Percentiles rank a stretch among this genome's conserved stretches.
phyloP scores from a whole-genome alignment of 2,113 vertebrate species.

The Lepisosteus oculatus region DNA sequence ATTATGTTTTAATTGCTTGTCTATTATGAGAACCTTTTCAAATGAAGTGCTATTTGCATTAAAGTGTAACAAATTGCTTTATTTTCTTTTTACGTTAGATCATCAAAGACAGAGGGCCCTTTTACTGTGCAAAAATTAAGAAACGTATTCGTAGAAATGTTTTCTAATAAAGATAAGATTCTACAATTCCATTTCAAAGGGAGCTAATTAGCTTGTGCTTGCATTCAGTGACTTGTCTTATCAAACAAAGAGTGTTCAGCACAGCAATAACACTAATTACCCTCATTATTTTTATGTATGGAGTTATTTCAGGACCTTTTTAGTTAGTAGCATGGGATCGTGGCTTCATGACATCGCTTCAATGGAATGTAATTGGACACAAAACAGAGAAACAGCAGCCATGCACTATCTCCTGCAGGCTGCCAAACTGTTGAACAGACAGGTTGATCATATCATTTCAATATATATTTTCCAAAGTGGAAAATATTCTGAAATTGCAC shows the following conservation, averaged over 20 bases:
- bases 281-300: conserved; percentile 24
- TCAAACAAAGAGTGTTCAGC: conserved; percentile 23
- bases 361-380: conserved; percentile 21
- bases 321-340: background rate
- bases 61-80: conserved; percentile 53
- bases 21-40: conserved; percentile 4
- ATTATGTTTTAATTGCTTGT: conserved; percentile 1
- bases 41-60: conserved; percentile 53
- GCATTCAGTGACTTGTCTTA: conserved; percentile 19
- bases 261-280: conserved; percentile 24
- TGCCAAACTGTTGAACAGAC: background rate
- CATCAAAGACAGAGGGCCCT: conserved; percentile 40
- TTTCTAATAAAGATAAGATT: conserved; percentile 21
- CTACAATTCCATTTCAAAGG: conserved; percentile 22
- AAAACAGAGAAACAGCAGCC: conserved; percentile 3
- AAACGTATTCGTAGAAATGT: conserved; percentile 18
- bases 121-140: conserved; percentile 4
- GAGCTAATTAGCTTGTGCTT: conserved; percentile 26
- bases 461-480: conserved; percentile 2
- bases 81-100: conserved; percentile 40
- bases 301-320: conserved; percentile 20
- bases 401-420: background rate
- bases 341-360: conserved; percentile 19
- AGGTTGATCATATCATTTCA: background rate
- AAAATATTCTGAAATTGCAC: background rate